Percentiles rank a stretch among this genome's conserved stretches.
phyloP scores from a whole-genome alignment of 2,888 invertebrate genomes.

The Aphodius granarius region DNA sequence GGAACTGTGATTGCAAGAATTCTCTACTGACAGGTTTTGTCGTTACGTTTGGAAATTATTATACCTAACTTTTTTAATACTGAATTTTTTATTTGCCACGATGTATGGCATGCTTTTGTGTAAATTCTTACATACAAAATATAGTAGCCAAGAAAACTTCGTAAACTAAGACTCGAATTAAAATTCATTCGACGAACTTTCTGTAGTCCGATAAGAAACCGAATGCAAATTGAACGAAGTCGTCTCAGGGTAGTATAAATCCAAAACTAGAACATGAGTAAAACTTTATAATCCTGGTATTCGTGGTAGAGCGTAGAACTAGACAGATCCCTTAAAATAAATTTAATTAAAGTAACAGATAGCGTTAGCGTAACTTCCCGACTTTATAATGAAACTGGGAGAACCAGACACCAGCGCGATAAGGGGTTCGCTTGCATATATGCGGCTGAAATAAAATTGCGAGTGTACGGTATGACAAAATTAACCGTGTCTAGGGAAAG shows the following conservation, averaged over 20 bases:
- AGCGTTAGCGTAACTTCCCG: neutral
- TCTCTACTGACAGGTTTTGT: neutral
- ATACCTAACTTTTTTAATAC: too few species aligned
- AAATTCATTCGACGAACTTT: neutral
- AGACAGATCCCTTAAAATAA: neutral
- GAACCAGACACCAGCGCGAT: neutral
- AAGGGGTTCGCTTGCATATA: neutral
- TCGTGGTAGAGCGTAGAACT: neutral
- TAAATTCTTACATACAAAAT: too few species aligned
- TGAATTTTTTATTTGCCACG: neutral
- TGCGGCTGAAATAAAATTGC: neutral
- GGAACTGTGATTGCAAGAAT: neutral
- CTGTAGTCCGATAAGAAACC: neutral
- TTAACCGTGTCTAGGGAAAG: neutral
- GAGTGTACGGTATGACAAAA: neutral
- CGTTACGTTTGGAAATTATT: neutral
- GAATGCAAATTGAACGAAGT: neutral
- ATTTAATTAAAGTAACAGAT: slow-evolving; percentile 14
- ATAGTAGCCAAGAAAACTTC: neutral
- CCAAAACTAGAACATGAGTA: neutral
- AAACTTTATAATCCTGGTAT: slow-evolving; percentile 7
- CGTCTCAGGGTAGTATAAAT: neutral
- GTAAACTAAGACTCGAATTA: neutral
- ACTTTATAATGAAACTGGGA: neutral
- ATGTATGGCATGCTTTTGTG: too few species aligned